Evolutionary conservation across 2,888 invertebrate species (phyloP).

Genomic region (Melitaea athalia): DNA sequence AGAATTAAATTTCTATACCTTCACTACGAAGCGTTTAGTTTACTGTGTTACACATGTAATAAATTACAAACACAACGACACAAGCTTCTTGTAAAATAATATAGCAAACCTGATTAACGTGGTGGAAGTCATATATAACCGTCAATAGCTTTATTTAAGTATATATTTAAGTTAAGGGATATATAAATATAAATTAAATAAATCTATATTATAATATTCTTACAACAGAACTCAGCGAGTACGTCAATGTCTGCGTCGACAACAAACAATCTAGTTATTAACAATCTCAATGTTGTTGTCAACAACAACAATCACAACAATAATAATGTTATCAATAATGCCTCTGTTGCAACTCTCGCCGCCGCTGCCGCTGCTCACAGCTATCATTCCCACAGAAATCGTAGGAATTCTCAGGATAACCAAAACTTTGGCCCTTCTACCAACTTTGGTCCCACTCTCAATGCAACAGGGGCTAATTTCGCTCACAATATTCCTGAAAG

Average conservation of each 20-base stretch:
- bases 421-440: slow-evolving; percentile 65
- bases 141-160: slow-evolving; percentile 3
- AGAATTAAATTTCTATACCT: background rate
- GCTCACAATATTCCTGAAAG: slow-evolving; percentile 69
- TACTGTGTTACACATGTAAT: background rate
- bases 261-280: slow-evolving; percentile 79
- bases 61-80: background rate
- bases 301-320: slow-evolving; percentile 81
- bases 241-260: slow-evolving; percentile 77
- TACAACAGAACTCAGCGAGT: slow-evolving; percentile 71
- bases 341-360: slow-evolving; percentile 76
- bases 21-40: background rate
- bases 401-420: slow-evolving; percentile 75
- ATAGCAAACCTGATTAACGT: slow-evolving; percentile 1
- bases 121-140: slow-evolving; percentile 17
- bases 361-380: slow-evolving; percentile 78
- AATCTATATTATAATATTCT: slow-evolving; percentile 23
- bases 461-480: slow-evolving; percentile 71
- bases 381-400: slow-evolving; percentile 75
- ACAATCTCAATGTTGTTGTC: slow-evolving; percentile 78
- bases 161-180: slow-evolving; percentile 5
- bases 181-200: background rate
- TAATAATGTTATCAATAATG: slow-evolving; percentile 79
- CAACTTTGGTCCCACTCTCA: slow-evolving; percentile 75
- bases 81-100: slow-evolving; percentile 7